Evolutionary conservation across 1,140 invertebrate genomes (phyloP).

Genomic region (Ctenoplectra terminalis): DNA sequence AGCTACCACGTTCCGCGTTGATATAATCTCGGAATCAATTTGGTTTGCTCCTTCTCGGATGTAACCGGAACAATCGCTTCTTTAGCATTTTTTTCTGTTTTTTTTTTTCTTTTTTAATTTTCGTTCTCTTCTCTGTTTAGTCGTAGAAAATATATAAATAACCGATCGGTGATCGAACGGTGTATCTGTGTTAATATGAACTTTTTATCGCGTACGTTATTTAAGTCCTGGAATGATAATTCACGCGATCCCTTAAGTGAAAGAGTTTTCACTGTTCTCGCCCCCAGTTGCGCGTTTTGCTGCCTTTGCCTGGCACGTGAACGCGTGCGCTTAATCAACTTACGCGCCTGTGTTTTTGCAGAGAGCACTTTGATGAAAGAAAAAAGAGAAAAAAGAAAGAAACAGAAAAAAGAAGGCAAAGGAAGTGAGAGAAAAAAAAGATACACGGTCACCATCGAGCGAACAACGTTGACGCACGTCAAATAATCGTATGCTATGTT

Average conservation of each 20-base stretch:
- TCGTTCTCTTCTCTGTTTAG: too few relatives aligned
- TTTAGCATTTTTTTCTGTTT: too few relatives aligned
- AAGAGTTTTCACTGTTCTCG: too few relatives aligned
- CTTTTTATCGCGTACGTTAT: too few relatives aligned
- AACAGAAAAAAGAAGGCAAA: neutral
- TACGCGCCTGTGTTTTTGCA: neutral
- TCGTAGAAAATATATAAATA: too few relatives aligned
- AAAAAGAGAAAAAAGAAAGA: neutral
- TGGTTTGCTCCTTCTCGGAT: neutral
- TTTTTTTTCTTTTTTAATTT: too few relatives aligned
- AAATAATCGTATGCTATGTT: slow-evolving; percentile 29
- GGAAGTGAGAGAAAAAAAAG: too few relatives aligned
- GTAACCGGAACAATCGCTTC: neutral
- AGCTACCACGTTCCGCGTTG: neutral
- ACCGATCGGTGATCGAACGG: too few relatives aligned
- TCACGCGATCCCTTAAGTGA: too few relatives aligned
- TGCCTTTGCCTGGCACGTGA: neutral
- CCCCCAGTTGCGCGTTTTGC: neutral
- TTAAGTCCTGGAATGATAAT: too few relatives aligned
- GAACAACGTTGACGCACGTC: slow-evolving; percentile 1
- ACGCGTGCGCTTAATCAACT: slow-evolving; percentile 28
- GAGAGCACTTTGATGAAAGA: neutral
- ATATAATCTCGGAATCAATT: slow-evolving; percentile 27
- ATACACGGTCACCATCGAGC: too few relatives aligned
- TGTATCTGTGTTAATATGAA: too few relatives aligned